phyloP scores from a whole-genome alignment of 1,140 invertebrate genomes.

The Anoplophora glabripennis region DNA sequence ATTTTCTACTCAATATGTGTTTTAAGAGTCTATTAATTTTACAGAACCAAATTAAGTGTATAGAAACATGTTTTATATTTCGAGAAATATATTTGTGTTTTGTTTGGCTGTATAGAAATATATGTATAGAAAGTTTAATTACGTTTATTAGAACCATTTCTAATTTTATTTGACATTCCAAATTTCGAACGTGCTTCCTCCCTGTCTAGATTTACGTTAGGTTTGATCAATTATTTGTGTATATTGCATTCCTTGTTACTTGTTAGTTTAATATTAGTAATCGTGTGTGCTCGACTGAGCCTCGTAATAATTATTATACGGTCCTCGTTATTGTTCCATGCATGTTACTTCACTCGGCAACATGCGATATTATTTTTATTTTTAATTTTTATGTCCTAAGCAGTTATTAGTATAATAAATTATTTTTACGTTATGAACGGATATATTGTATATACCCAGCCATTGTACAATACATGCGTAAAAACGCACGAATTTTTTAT shows the following conservation, averaged over 20 bases:
- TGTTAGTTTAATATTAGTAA: slow-evolving; percentile 28
- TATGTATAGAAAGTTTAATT: too few relatives aligned
- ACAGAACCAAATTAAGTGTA: too few relatives aligned
- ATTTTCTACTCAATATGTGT: too few relatives aligned
- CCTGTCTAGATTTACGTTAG: background rate
- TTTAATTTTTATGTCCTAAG: slow-evolving; percentile 22
- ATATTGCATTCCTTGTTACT: slow-evolving; percentile 25
- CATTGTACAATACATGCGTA: too few relatives aligned
- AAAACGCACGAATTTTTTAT: too few relatives aligned
- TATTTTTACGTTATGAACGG: too few relatives aligned
- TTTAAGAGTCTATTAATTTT: too few relatives aligned
- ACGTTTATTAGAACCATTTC: background rate
- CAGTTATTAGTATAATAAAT: slow-evolving; percentile 4
- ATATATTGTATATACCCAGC: too few relatives aligned
- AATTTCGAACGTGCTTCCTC: slow-evolving; percentile 19
- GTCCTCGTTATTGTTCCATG: slow-evolving; percentile 33
- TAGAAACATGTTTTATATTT: too few relatives aligned
- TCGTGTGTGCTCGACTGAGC: slow-evolving; percentile 29
- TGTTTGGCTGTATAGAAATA: too few relatives aligned
- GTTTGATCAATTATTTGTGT: slow-evolving; percentile 7
- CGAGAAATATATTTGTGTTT: too few relatives aligned
- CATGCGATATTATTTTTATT: slow-evolving; percentile 31
- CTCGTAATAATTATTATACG: slow-evolving; percentile 38
- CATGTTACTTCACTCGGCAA: slow-evolving; percentile 28
- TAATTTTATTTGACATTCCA: slow-evolving; percentile 18